Base-by-base conservation (phyloP, 2,888 invertebrate genomes). In the Brachyptera risi region DNA sequence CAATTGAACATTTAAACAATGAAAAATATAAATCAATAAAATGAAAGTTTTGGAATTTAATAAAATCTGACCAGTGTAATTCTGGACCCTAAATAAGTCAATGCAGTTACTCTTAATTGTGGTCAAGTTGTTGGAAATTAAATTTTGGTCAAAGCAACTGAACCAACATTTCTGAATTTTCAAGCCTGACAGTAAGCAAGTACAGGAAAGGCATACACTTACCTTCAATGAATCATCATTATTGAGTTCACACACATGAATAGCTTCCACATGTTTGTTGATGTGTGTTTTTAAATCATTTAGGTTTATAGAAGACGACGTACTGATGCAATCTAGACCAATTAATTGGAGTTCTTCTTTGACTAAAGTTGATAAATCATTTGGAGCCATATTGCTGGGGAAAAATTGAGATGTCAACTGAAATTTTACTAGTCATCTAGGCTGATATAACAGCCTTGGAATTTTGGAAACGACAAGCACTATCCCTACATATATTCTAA, bases 261-360 rank as follows among this genome's bases (percentile, higher is more conserved):
- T 69, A 7, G 70, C 70, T 56, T 73, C 69, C 9, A 75, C 66
- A 66, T 74, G 74, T 17, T 64, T 64, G 62, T 66, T 68, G 31
- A 74, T 35, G 38, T 67, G 63, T n/a, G 44, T 51, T 17, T 4
- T 54, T 31, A 50, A 62, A 27, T n/a, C 40, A 4, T n/a, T 37
- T 11, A 58, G 9, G 7, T 44, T 40, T 31, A 23, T 44, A 15
- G 56, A 17, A 37, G 4, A 11, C n/a, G 5, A n/a, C 5, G 17
- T 35, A 56, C n/a, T 44, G 11, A 5, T 5, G n/a, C 2, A 4
- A 4, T 21, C 11, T 17, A 11, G 2, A 5, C 49, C 58, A 26
- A 54, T 51, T 37, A 40, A 21, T 17, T 57, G 35, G 15, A 66
- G 37, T 59, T 62, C 65, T 19, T 58, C 59, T 40, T 62, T 60